Conservation (phyloP, 2,888 invertebrate species). For the Netelia melanura region DNA sequence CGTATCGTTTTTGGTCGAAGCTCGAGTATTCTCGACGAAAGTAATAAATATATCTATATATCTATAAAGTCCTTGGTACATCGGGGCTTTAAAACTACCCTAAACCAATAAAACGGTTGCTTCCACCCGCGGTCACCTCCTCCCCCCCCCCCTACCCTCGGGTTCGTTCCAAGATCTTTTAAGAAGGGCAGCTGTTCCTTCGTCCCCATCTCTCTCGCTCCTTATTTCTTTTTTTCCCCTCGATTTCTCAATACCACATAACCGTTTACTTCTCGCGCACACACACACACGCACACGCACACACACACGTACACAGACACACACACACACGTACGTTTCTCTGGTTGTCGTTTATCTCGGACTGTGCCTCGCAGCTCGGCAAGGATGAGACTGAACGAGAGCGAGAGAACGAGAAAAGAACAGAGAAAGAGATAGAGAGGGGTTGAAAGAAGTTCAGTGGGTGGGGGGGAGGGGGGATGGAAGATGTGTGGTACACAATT, state of each 20-base stretch:
- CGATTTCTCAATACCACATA: constrained; percentile 47
- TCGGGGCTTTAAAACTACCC: constrained; percentile 72
- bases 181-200: constrained; percentile 70
- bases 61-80: constrained; percentile 28
- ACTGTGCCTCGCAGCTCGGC: constrained; percentile 18
- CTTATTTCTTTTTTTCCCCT: constrained; percentile 45
- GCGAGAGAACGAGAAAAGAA: background rate
- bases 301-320: constrained; percentile 23
- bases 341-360: constrained; percentile 20
- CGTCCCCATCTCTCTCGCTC: constrained; percentile 58
- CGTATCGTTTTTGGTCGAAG: constrained; percentile 1
- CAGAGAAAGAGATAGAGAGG: constrained; percentile 9
- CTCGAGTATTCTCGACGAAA: constrained; percentile 54
- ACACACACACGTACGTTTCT: background rate
- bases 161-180: constrained; percentile 64
- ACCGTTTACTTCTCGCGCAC: constrained; percentile 54
- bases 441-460: background rate
- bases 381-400: background rate
- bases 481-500: constrained; percentile 22
- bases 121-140: constrained; percentile 46
- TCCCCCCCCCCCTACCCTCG: constrained; percentile 34
- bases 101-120: constrained; percentile 78
- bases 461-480: background rate
- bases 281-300: constrained; percentile 15
- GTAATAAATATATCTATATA: constrained; percentile 49